Evolutionary conservation across 2,888 invertebrate genomes (phyloP).

Genomic region (Hydropsyche betteni): DNA sequence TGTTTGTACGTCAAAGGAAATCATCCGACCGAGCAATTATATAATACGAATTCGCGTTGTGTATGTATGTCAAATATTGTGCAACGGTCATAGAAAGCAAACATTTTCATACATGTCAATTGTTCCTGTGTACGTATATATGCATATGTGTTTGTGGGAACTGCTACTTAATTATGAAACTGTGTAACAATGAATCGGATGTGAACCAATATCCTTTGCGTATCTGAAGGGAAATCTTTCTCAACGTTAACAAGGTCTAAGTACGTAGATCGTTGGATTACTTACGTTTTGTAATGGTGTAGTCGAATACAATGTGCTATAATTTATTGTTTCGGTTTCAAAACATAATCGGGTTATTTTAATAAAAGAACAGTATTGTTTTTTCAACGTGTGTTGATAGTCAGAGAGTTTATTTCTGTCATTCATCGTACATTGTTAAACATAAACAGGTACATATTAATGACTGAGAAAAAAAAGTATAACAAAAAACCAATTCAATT

Average conservation of each 20-base stretch:
- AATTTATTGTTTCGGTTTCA: too few species aligned
- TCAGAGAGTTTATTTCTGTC: slow-evolving; percentile 13
- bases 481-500: slow-evolving; percentile 40
- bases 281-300: too few species aligned
- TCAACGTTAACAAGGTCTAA: too few species aligned
- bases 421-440: slow-evolving; percentile 29
- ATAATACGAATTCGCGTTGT: slow-evolving; percentile 11
- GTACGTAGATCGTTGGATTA: too few species aligned
- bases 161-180: neutral
- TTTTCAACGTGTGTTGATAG: slow-evolving; percentile 20
- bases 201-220: slow-evolving; percentile 30
- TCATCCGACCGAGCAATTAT: slow-evolving; percentile 6
- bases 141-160: neutral
- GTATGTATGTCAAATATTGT: slow-evolving; percentile 21
- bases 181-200: slow-evolving; percentile 17
- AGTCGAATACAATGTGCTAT: too few species aligned
- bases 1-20: neutral
- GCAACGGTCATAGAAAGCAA: slow-evolving; percentile 13
- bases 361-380: neutral
- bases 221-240: slow-evolving; percentile 12
- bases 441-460: slow-evolving; percentile 47
- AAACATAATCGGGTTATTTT: too few species aligned
- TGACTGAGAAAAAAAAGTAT: slow-evolving; percentile 43
- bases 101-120: neutral
- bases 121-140: neutral